Evolutionary conservation across 2,888 invertebrate genomes (phyloP), one percentile per base, ranked within the genome.

Genomic region (Ischnus inquisitorius): DNA sequence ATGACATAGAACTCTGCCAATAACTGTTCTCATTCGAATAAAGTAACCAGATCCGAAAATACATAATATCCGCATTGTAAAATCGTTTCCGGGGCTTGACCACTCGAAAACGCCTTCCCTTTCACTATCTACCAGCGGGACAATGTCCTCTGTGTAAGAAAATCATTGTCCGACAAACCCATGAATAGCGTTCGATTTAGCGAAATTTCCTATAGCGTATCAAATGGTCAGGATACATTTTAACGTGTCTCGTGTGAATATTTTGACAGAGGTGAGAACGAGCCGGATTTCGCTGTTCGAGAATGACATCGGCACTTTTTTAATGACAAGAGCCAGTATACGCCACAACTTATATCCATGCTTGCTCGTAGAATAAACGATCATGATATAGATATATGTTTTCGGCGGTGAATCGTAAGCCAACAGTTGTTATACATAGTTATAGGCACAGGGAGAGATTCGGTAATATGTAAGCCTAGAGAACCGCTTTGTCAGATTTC

Each of bases 31-130:
- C 34, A 19, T 19, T 39, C 19, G 39, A 25, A 25, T 12, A 22
- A 46, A 22, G 62, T 60, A 28, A 14, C 5, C 1, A 12, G 14
- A 14, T 6, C 64, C 64, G n/a, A 28, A 75, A 54, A 80, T 25
- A 14, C 85, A 89, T 90, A 89, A 90, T 90, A 88, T 90, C 86
- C 83, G 87, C 88, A 90, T 91, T 90, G 91, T 90, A 88, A 86
- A 89, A 88, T 87, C 89, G 88, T 88, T 92, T 92, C 92, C 92
- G 92, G 92, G 89, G 90, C 88, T 90, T 89, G 90, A 90, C 91
- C 89, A 88, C 78, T 84, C 84, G 88, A 83, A 87, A 79, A 78
- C 83, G 79, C 78, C 69, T 43, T 25, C 54, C 64, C 28, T 54
- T 51, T 28, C 22, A 43, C 51, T n/a, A 14, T 34, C 28, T 51